Evolutionary conservation across 2,888 invertebrate genomes (phyloP).

Genomic region (Rapana venosa): DNA sequence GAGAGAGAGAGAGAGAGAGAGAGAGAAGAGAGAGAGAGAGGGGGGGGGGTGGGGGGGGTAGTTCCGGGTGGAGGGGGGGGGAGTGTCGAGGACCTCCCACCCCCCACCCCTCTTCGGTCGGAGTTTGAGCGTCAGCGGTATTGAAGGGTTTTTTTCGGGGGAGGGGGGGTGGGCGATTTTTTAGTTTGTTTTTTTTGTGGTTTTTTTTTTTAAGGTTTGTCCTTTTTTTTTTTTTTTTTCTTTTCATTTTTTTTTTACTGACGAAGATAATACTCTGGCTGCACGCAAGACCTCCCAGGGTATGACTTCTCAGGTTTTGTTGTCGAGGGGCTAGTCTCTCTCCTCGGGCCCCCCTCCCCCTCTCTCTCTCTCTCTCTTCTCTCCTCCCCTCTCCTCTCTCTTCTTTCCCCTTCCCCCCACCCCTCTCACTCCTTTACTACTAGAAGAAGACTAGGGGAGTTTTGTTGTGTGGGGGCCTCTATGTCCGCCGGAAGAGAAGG

Average conservation of each 20-base stretch:
- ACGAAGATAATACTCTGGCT: background rate
- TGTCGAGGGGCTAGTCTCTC: background rate
- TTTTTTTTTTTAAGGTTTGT: background rate
- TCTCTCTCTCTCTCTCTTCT: background rate
- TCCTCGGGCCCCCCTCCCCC: background rate
- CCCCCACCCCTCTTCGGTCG: background rate
- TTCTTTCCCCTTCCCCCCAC: too few species aligned
- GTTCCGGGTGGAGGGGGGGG: background rate
- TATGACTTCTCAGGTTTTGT: background rate
- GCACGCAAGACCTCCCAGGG: constrained; percentile 25
- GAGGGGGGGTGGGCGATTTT: background rate
- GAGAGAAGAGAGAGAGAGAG: background rate
- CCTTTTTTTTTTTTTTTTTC: background rate
- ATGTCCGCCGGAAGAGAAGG: background rate
- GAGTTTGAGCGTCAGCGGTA: background rate
- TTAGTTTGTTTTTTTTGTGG: background rate
- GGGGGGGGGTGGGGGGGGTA: background rate
- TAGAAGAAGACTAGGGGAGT: too few species aligned
- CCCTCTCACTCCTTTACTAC: too few species aligned
- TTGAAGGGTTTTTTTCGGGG: constrained; percentile 2
- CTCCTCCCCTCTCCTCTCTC: too few species aligned
- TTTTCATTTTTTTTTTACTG: background rate
- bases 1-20: background rate
- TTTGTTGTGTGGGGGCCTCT: background rate
- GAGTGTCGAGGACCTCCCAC: background rate